Evolutionary conservation across 2,113 vertebrate species (phyloP).

Genomic region (Eulemur rufifrons): DNA sequence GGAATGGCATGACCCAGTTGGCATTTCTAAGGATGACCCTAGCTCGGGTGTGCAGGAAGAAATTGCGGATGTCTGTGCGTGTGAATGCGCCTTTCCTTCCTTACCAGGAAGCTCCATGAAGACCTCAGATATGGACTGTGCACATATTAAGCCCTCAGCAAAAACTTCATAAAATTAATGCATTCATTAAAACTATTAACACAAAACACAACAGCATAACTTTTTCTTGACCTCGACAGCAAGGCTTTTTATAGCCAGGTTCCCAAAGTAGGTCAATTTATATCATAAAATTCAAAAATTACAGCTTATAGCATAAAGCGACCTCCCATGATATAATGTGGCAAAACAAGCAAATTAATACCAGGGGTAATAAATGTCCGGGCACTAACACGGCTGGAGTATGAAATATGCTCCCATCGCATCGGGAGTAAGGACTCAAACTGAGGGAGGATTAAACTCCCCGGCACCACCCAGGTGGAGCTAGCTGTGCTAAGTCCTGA

Average conservation of each 20-base stretch:
- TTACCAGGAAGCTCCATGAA: not conserved
- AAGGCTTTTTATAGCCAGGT: constrained; percentile 56
- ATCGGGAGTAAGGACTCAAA: constrained; percentile 38
- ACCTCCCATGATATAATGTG: constrained; percentile 67
- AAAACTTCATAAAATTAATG: not conserved
- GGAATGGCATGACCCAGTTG: not conserved
- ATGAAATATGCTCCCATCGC: constrained; percentile 69
- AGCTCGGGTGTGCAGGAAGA: not conserved
- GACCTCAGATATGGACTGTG: not conserved
- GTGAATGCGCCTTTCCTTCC: not conserved
- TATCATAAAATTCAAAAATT: constrained; percentile 77
- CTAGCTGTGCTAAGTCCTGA: not conserved
- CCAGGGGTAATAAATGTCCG: constrained; percentile 70
- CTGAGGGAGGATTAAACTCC: not conserved
- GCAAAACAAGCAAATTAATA: constrained; percentile 80
- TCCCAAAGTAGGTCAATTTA: constrained; percentile 72
- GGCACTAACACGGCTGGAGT: constrained; percentile 66
- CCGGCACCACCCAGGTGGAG: not conserved
- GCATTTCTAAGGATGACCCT: not conserved
- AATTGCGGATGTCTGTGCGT: rapidly evolving
- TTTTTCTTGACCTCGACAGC: not conserved
- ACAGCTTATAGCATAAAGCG: constrained; percentile 70
- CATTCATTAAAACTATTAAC: constrained; percentile 56
- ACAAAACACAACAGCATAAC: not conserved
- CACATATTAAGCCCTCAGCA: not conserved